These are phyloP conservation scores for Drosophila sturtevanti DNA, from an alignment of 1,140 invertebrate species.

Conservation along the genomic window DNA sequence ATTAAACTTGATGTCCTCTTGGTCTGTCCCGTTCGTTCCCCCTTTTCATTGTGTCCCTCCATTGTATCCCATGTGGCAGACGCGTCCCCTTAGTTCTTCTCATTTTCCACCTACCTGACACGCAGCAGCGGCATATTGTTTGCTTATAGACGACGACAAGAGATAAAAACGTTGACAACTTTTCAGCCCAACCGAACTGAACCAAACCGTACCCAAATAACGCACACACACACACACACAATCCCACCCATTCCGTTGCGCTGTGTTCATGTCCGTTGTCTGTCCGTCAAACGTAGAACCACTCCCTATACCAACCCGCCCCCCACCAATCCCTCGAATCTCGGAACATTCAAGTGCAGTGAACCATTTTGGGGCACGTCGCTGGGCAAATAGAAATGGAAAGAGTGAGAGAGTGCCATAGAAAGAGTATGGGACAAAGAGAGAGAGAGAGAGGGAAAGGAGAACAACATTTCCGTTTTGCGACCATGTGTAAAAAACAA, in stretches of 20 bases:
- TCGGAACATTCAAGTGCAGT: slow-evolving; percentile 69
- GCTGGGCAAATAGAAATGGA: slow-evolving; percentile 41
- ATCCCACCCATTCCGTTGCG: not conserved
- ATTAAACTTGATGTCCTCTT: slow-evolving; percentile 31
- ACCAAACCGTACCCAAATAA: slow-evolving; percentile 7
- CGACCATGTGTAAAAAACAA: slow-evolving; percentile 59
- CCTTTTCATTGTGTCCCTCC: not conserved
- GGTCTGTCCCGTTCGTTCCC: slow-evolving; percentile 8
- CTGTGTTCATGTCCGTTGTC: not conserved
- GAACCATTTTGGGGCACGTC: slow-evolving; percentile 74
- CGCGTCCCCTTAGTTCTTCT: not conserved
- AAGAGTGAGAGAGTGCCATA: slow-evolving; percentile 27
- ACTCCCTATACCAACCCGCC: not conserved
- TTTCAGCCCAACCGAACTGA: slow-evolving; percentile 24
- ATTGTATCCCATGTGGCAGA: not conserved
- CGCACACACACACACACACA: slow-evolving; percentile 1
- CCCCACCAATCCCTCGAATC: not conserved
- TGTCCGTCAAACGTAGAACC: not conserved
- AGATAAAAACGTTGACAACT: slow-evolving; percentile 71
- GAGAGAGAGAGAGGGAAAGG: slow-evolving; percentile 31
- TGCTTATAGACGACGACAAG: slow-evolving; percentile 49
- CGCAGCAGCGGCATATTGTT: slow-evolving; percentile 50
- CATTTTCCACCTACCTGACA: slow-evolving; percentile 5
- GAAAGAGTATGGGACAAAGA: slow-evolving; percentile 23
- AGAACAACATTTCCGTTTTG: slow-evolving; percentile 73